Conservation (phyloP, 1,140 invertebrate species). For the Agrypnia vestita region DNA sequence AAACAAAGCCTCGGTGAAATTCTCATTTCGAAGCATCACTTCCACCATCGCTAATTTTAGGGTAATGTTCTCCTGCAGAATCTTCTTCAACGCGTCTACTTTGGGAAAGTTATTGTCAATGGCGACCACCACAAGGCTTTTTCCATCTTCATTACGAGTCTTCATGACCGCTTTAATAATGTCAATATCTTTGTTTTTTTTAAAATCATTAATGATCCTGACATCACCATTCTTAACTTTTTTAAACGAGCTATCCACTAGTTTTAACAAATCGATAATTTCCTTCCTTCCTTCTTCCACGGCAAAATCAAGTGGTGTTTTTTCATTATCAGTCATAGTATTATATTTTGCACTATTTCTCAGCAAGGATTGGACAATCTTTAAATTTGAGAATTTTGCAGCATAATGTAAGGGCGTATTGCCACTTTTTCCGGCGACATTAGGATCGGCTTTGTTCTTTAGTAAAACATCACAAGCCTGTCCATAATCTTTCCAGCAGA, state of each 20-base stretch:
- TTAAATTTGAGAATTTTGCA: neutral
- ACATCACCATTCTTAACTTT: conserved; percentile 1
- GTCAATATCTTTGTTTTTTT: neutral
- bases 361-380: neutral
- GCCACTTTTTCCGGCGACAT: neutral
- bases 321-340: neutral
- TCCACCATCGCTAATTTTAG: neutral
- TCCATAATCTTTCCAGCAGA: no score
- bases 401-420: neutral
- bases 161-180: neutral
- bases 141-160: neutral
- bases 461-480: no score
- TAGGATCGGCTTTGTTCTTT: no score
- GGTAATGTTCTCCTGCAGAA: neutral
- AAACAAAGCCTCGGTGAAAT: neutral
- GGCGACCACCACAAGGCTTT: neutral
- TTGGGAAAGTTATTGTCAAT: neutral
- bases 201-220: neutral
- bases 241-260: neutral
- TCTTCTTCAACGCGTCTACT: conserved; percentile 1
- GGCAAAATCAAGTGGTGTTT: neutral
- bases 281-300: no score
- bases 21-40: neutral
- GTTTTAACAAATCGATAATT: neutral
- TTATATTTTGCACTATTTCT: neutral